Base-by-base conservation (phyloP, 2,888 invertebrate species). In the Polietes domitor region DNA sequence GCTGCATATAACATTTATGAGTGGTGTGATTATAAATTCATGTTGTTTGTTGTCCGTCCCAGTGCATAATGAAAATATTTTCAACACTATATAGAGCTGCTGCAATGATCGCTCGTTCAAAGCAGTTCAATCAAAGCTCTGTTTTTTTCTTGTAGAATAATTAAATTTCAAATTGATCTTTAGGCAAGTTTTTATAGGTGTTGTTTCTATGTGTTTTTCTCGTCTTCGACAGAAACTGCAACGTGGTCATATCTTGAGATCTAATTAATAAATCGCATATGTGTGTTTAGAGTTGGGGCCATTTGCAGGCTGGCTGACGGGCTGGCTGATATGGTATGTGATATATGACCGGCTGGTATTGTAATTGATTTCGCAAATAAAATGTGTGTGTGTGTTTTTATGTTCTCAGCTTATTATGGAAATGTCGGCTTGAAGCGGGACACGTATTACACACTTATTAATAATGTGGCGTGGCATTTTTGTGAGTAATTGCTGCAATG, bases 181-280 rank as follows among this genome's bases (percentile, higher is more conserved):
- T 79, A 75, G 73, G 73, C 73, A 63, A 68, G n/a, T 76, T 79
- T 79, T 74, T 70, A 82, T 77, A 73, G 68, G 24, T 47, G 70
- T 17, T n/a, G 32, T 68, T 32, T 24, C 3, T n/a, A n/a, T 21
- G 41, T 41, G 41, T 37, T 37, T 37, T 65, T 17, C 37, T 12
- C 37, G 12, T 37, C 10, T 37, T 9, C 37, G 12, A 37, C 37
- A 37, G 12, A 72, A 72, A 72, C 73, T 68, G 68, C 58, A 65
- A 41, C 19, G 21, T 68, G 76, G 76, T 72, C 72, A 72, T 83
- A 68, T 68, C 76, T 58, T 53, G 37, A 68, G 79, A 80, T 79
- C 76, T 61, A 71, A 68, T 79, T 55, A 76, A 82, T 83, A 79
- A 83, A 79, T 83, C 53, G 15, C 24, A 50, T 21, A 63, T 19